Percentiles rank a stretch among this genome's conserved stretches.
Evolutionary conservation across 37 sponge, comb jelly and placozoan genomes (phyloP).

Genomic region (Spongia lamella): DNA sequence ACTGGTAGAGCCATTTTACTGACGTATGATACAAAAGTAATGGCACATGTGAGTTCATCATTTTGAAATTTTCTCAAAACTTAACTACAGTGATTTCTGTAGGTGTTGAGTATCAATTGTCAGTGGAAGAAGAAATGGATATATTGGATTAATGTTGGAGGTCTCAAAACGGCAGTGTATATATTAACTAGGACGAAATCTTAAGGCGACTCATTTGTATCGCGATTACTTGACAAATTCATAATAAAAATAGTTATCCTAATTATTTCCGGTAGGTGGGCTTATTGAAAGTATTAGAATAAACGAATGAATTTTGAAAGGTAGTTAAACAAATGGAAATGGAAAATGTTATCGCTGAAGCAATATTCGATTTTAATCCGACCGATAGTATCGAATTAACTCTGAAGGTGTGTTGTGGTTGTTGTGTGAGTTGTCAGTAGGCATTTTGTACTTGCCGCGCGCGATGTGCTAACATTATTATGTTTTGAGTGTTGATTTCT

Average conservation of each 20-base stretch:
- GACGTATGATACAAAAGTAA: conserved; percentile 63
- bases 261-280: no score
- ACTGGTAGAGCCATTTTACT: conserved; percentile 63
- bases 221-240: no score
- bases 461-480: neutral
- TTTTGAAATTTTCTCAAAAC: no score
- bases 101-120: conserved; percentile 11
- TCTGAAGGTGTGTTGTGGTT: conserved; percentile 46
- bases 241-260: no score
- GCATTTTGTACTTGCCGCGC: neutral
- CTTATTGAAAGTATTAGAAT: no score
- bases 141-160: conserved; percentile 63
- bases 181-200: conserved; percentile 28
- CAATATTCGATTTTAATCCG: conserved; percentile 62
- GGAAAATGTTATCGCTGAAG: conserved; percentile 29
- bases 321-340: no score
- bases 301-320: no score
- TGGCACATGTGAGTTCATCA: conserved; percentile 13
- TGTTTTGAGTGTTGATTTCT: no score
- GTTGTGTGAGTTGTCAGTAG: no score
- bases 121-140: conserved; percentile 46
- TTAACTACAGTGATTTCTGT: neutral
- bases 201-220: neutral
- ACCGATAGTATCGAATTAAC: conserved; percentile 64
- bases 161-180: conserved; percentile 62